Percentiles rank a stretch among this genome's conserved stretches.
Conservation (phyloP, 2,888 invertebrate genomes). For the Tuberolachnus salignus region DNA sequence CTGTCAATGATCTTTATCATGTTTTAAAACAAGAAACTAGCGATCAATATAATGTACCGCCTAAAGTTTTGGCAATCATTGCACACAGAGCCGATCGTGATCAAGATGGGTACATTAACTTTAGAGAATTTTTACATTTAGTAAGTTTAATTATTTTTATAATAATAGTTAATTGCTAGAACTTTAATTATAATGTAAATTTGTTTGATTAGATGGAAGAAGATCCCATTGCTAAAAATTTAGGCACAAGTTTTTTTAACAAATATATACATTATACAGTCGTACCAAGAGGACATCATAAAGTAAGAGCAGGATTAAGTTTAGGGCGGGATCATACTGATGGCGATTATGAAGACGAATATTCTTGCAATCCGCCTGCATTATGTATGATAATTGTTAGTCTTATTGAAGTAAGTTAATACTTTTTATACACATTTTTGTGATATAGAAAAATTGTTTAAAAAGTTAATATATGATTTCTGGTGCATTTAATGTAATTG, state of each 20-base stretch:
- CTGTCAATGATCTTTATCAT: conserved; percentile 71
- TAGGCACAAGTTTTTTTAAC: conserved; percentile 25
- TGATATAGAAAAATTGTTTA: no score
- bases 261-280: conserved; percentile 49
- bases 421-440: conserved; percentile 2
- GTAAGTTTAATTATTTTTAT: conserved; percentile 59
- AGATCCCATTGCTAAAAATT: conserved; percentile 36
- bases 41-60: conserved; percentile 73
- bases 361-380: conserved; percentile 90
- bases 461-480: no score
- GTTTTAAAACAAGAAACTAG: conserved; percentile 61
- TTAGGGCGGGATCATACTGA: conserved; percentile 64
- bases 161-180: neutral
- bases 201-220: conserved; percentile 40
- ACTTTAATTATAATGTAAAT: neutral
- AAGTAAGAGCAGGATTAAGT: conserved; percentile 1
- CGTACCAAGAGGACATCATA: conserved; percentile 53
- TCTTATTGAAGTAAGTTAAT: conserved; percentile 75
- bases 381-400: conserved; percentile 91
- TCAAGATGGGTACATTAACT: conserved; percentile 63
- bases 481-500: no score
- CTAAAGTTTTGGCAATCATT: conserved; percentile 72
- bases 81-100: conserved; percentile 71
- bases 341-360: conserved; percentile 87
- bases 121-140: conserved; percentile 62